These are phyloP conservation scores for Neoniphon sammara DNA, from an alignment of 2,797 vertebrate genomes.

Conservation along the genomic window DNA sequence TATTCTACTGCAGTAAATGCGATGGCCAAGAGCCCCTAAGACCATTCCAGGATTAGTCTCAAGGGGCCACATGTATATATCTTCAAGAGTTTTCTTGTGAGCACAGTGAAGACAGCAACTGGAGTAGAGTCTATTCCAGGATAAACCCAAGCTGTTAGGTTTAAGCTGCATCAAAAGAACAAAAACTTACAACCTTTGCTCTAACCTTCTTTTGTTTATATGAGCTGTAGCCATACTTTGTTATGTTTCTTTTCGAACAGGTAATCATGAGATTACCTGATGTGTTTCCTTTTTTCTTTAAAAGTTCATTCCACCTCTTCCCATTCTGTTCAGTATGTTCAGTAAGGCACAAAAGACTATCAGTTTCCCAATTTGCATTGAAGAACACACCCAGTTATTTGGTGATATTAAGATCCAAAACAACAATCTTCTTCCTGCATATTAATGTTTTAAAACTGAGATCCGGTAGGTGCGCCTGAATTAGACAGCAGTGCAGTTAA, in stretches of 20 bases:
- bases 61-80: no score
- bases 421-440: background rate
- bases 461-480: background rate
- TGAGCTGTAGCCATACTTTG: constrained; percentile 28
- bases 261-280: constrained; percentile 52
- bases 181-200: constrained; percentile 26
- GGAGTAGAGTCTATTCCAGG: background rate
- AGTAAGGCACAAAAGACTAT: constrained; percentile 36
- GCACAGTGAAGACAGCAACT: no score
- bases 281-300: background rate
- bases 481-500: background rate
- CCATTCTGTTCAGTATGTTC: background rate
- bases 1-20: background rate
- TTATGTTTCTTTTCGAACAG: constrained; percentile 19
- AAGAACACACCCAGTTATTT: constrained; percentile 4
- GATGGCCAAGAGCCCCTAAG: background rate
- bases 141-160: constrained; percentile 12
- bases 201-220: constrained; percentile 65
- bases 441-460: background rate
- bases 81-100: no score
- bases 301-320: constrained; percentile 29
- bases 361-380: constrained; percentile 31
- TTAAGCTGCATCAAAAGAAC: no score
- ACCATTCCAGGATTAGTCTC: background rate
- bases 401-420: constrained; percentile 7